Evolutionary conservation across 2,797 vertebrate species (phyloP), one percentile per base, ranked within the genome.

Genomic region (Columba guinea): DNA sequence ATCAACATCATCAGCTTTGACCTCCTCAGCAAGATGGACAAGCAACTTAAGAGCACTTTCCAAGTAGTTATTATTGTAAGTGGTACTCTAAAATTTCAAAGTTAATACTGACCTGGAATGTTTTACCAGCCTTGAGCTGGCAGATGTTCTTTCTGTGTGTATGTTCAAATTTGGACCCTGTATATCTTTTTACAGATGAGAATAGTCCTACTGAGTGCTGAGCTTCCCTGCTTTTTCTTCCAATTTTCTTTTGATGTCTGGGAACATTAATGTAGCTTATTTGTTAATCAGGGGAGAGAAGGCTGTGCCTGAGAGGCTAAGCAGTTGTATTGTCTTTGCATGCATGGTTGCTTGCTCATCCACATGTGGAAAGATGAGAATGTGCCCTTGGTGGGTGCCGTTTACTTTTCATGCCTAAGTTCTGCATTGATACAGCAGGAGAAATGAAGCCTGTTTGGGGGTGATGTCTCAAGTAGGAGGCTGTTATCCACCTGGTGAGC

Each of bases 1-100:
- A 97, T 99, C 97, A 99, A 98, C 97, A 99, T 99, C n/a, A 87
- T 99, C 98, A 99, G 99, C 97, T 99, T 99, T 80, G 99, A 99
- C 95, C 99, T 99, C 85, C 98, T 99, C 86, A 99, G 98, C 97
- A 98, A 98, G 97, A 98, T 99, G 98, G 98, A 99, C 92, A 99
- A 98, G 91, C 98, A 98, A 95, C 97, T 98, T 67, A 97, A 97
- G 91, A 97, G 93, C 34, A 91, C 97, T 52, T 99, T 99, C 94
- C 97, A 97, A 89, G 98, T 99, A 69, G 98, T 99, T 91, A 99
- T 99, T 96, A 98, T 99, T 97, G 99, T 99, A 95, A 98, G 99
- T 97, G 52, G 56, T 55, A 64, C 28, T 52, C 56, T 39, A 41
- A 75, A 34, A 69, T 77, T 49, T 84, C 65, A 19, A 23, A 37